Conservation (phyloP, 2,888 invertebrate species). For the Pyrgus malvae region DNA sequence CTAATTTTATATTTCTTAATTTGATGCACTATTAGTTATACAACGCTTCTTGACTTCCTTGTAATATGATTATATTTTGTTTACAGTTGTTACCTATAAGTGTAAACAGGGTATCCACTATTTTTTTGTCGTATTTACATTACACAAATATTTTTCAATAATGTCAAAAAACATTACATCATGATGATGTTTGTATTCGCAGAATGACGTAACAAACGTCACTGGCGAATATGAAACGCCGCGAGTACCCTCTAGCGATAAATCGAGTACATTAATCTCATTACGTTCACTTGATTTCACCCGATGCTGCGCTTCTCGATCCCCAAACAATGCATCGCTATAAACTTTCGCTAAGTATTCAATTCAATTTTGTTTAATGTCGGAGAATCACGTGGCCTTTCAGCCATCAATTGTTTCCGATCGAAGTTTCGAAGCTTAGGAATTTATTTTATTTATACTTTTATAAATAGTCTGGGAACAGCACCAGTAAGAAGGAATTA, state of each 20-base stretch:
- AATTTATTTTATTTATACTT: no score
- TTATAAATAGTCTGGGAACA: no score
- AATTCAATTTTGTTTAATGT: constrained; percentile 14
- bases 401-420: no score
- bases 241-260: constrained; percentile 36
- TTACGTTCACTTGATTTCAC: constrained; percentile 60
- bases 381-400: background rate
- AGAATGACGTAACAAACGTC: constrained; percentile 31
- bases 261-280: constrained; percentile 59
- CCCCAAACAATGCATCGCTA: constrained; percentile 15
- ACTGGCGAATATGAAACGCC: constrained; percentile 20
- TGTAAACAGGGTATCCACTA: no score
- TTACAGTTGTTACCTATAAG: no score
- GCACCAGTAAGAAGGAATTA: no score
- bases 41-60: no score
- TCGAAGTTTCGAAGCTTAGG: no score
- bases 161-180: constrained; percentile 1
- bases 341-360: constrained; percentile 5
- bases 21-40: no score
- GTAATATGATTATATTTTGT: no score
- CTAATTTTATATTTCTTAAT: no score
- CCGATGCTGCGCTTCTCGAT: constrained; percentile 31
- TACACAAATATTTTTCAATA: background rate
- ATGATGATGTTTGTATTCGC: constrained; percentile 10
- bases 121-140: no score